Conservation (phyloP, 2,113 vertebrate species). For the Lepidothrix coronata region DNA sequence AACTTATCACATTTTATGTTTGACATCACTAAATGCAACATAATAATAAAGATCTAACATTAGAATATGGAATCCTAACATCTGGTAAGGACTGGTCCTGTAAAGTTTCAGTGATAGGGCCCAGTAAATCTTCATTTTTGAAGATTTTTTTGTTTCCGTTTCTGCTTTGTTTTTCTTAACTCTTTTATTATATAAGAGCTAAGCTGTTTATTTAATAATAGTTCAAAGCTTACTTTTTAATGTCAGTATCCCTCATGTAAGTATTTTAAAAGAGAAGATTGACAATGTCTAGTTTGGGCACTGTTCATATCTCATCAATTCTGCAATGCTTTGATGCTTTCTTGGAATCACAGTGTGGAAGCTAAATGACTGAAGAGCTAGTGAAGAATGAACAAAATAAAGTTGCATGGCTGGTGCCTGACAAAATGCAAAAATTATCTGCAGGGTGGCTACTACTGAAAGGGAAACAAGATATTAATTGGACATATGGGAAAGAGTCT, state of each 20-base stretch:
- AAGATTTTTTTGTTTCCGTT: not conserved
- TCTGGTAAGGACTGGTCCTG: not conserved
- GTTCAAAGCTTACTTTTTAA: not conserved
- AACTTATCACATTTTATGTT: not conserved
- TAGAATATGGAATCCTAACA: not conserved
- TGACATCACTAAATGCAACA: not conserved
- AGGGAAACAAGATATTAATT: not conserved
- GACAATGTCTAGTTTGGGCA: not conserved
- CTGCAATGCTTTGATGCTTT: not conserved
- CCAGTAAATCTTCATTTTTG: not conserved
- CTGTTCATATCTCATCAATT: not conserved
- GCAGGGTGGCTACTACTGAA: not conserved
- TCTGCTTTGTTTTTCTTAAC: not conserved
- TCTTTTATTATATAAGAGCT: not conserved
- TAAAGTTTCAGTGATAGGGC: not conserved
- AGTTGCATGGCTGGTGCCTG: not conserved
- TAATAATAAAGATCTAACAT: not conserved
- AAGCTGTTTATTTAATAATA: not conserved
- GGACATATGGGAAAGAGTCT: not conserved
- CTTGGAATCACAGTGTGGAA: constrained; percentile 3
- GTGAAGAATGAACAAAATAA: not conserved
- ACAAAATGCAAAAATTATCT: not conserved
- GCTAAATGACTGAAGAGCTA: not conserved
- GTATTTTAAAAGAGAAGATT: not conserved
- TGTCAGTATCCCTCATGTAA: not conserved